Conservation (phyloP, 2,888 invertebrate species). For the Hydrotaea diabolus region DNA sequence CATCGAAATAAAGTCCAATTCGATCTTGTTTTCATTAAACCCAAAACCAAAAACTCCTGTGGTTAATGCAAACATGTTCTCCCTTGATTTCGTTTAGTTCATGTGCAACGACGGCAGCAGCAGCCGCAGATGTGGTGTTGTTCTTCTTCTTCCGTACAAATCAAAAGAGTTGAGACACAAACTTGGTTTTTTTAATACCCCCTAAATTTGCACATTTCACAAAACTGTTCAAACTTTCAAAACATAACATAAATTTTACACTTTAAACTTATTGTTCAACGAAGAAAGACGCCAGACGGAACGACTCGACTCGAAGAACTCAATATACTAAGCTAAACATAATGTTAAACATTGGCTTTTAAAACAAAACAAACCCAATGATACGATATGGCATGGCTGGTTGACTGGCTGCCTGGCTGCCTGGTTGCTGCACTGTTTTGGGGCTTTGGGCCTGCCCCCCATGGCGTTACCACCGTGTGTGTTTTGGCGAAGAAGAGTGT, state of each 20-base stretch:
- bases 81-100: not conserved
- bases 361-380: conserved; percentile 2
- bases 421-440: conserved; percentile 2
- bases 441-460: conserved; percentile 60
- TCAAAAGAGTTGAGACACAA: conserved; percentile 55
- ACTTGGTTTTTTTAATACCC: conserved; percentile 13
- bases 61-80: conserved; percentile 14
- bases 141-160: conserved; percentile 6
- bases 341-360: conserved; percentile 20
- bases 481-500: conserved; percentile 57
- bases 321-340: conserved; percentile 21
- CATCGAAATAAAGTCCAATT: not conserved
- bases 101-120: not conserved
- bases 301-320: conserved; percentile 21
- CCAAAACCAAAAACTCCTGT: conserved; percentile 4
- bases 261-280: conserved; percentile 57
- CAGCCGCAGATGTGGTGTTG: conserved; percentile 9
- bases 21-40: conserved; percentile 19
- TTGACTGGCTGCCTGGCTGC: not conserved
- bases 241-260: conserved; percentile 67
- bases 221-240: conserved; percentile 53
- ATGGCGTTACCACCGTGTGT: conserved; percentile 66
- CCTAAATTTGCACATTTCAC: conserved; percentile 52
- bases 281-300: conserved; percentile 19
- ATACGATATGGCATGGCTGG: conserved; percentile 4